A percentile compares a stretch with the other conserved stretches of the same genome.
These are phyloP conservation scores for Halichoeres trimaculatus DNA, from an alignment of 2,113 vertebrate genomes.

Conservation along the genomic window DNA sequence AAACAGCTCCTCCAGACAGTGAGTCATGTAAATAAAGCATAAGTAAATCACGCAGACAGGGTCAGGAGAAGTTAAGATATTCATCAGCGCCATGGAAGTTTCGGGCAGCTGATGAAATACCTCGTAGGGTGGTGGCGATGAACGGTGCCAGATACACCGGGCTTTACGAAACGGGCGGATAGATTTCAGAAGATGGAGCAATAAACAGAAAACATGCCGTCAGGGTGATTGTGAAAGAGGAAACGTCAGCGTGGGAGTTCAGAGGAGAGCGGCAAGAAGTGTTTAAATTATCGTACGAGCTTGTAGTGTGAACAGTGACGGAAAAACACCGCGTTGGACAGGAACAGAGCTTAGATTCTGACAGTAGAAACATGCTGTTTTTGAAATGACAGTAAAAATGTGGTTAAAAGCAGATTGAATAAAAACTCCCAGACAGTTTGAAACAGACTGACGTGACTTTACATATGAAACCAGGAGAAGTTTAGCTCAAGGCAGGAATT, in stretches of 20 bases:
- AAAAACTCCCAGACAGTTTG: too few relatives aligned
- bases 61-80: constrained; percentile 19
- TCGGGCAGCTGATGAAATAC: constrained; percentile 2
- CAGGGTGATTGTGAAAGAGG: constrained; percentile 10
- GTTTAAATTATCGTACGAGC: not conserved
- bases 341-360: too few relatives aligned
- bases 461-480: not conserved
- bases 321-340: not conserved
- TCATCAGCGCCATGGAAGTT: not conserved
- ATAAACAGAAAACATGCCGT: constrained; percentile 3
- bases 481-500: not conserved
- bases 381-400: too few relatives aligned
- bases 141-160: constrained; percentile 13
- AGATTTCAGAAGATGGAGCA: constrained; percentile 15
- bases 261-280: not conserved
- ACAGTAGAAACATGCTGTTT: too few relatives aligned
- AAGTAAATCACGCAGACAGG: constrained; percentile 23
- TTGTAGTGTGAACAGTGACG: not conserved
- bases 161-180: not conserved
- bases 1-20: constrained; percentile 48
- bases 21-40: constrained; percentile 45
- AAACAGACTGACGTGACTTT: too few relatives aligned
- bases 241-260: constrained; percentile 9
- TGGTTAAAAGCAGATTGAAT: too few relatives aligned
- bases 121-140: not conserved